Conservation (phyloP, 2,888 invertebrate genomes). For the Nasonia oneida region DNA sequence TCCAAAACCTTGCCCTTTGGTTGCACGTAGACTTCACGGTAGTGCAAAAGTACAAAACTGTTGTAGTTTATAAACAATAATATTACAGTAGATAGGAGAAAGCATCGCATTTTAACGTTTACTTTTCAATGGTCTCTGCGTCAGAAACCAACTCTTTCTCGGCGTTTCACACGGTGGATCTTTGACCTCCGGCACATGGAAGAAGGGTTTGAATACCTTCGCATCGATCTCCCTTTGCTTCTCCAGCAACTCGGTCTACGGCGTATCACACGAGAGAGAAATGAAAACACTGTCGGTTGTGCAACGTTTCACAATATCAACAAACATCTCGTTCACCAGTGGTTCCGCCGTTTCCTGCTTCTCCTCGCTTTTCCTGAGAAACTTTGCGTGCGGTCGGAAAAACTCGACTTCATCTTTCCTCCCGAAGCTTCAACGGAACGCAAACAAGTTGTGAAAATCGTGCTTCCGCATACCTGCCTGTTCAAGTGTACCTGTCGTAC, state of each 20-base stretch:
- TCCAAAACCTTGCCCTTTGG: constrained; percentile 58
- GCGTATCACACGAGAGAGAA: constrained; percentile 45
- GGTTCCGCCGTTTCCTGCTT: constrained; percentile 82
- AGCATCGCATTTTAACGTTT: constrained; percentile 11
- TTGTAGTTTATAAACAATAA: neutral
- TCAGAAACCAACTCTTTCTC: constrained; percentile 52
- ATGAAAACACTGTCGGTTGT: neutral
- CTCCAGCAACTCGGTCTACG: constrained; percentile 81
- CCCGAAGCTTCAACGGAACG: constrained; percentile 25
- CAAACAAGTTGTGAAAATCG: constrained; percentile 1
- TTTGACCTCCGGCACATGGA: constrained; percentile 44
- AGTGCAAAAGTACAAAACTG: constrained; percentile 19
- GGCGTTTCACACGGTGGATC: constrained; percentile 45
- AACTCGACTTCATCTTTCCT: constrained; percentile 79
- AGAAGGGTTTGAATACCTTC: constrained; percentile 72
- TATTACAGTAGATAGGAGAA: neutral
- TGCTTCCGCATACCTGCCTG: neutral
- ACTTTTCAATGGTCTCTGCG: constrained; percentile 62
- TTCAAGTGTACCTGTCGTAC: constrained; percentile 22
- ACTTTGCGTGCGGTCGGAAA: constrained; percentile 83
- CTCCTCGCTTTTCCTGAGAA: constrained; percentile 83
- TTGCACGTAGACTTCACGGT: constrained; percentile 10
- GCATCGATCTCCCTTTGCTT: constrained; percentile 79
- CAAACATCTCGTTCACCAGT: constrained; percentile 79
- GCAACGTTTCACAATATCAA: neutral